Conservation (phyloP, 2,888 invertebrate species). For the Drosophila mulleri region DNA sequence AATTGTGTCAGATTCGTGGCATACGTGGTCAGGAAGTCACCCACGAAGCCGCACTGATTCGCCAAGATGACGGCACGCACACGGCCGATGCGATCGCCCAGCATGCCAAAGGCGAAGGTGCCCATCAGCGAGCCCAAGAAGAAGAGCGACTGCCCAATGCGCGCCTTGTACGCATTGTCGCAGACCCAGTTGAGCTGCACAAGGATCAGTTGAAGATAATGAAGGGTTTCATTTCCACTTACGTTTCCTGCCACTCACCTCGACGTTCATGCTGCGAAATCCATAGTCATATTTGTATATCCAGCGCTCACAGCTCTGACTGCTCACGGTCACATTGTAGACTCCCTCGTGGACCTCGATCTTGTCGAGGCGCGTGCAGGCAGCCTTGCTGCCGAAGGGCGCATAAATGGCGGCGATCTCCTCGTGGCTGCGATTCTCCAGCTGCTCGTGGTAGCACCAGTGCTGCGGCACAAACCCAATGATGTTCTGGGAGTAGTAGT, state of each 20-base stretch:
- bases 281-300: slow-evolving; percentile 86
- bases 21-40: slow-evolving; percentile 86
- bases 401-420: slow-evolving; percentile 79
- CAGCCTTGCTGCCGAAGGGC: slow-evolving; percentile 70
- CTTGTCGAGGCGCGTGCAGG: slow-evolving; percentile 73
- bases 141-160: slow-evolving; percentile 87
- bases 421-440: slow-evolving; percentile 67
- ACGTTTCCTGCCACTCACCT: slow-evolving; percentile 84
- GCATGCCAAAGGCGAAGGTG: slow-evolving; percentile 86
- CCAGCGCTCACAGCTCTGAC: slow-evolving; percentile 86
- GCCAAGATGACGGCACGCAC: slow-evolving; percentile 86
- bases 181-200: slow-evolving; percentile 80
- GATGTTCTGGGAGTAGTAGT: slow-evolving; percentile 87
- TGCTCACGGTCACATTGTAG: slow-evolving; percentile 67
- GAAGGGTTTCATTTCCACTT: too few relatives aligned
- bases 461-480: slow-evolving; percentile 86
- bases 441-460: slow-evolving; percentile 82
- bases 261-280: slow-evolving; percentile 87
- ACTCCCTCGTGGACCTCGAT: slow-evolving; percentile 48
- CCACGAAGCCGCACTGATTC: slow-evolving; percentile 86
- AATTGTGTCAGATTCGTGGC: slow-evolving; percentile 85
- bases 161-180: slow-evolving; percentile 86
- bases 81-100: slow-evolving; percentile 86
- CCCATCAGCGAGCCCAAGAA: slow-evolving; percentile 87
- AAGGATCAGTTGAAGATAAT: too few relatives aligned